Percentiles rank a stretch among this genome's conserved stretches.
Conservation (phyloP, 2,113 vertebrate genomes). For the Hiodon tergisus region DNA sequence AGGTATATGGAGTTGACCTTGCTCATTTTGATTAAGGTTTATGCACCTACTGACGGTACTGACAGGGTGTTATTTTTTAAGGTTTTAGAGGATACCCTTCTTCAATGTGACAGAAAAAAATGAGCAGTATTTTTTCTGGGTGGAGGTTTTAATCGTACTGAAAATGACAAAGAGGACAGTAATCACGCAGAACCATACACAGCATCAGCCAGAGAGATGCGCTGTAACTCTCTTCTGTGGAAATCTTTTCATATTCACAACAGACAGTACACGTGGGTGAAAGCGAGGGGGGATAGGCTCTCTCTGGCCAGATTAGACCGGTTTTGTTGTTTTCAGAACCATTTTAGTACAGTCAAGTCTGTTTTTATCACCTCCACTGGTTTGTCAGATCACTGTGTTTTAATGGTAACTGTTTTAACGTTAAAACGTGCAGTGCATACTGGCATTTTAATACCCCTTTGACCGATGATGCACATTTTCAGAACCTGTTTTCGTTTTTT, state of each 20-base stretch:
- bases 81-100: background rate
- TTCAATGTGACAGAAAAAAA: background rate
- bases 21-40: slow-evolving; percentile 8
- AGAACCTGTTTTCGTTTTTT: too few species aligned
- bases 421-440: too few species aligned
- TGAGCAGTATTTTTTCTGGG: background rate
- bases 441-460: too few species aligned
- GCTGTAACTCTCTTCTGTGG: background rate
- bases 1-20: background rate
- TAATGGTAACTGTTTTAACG: too few species aligned
- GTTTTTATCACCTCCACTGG: too few species aligned
- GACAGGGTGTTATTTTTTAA: background rate
- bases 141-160: slow-evolving; percentile 8
- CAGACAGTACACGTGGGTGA: background rate
- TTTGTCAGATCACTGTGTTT: too few species aligned
- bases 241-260: background rate
- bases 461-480: too few species aligned
- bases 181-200: background rate
- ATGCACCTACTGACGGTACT: background rate
- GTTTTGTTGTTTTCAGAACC: too few species aligned
- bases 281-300: background rate
- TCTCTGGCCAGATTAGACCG: too few species aligned
- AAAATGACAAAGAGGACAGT: background rate
- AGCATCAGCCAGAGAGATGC: background rate
- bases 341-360: too few species aligned